Conservation (phyloP, 1,140 invertebrate species). For the Zelostemma sp. region DNA sequence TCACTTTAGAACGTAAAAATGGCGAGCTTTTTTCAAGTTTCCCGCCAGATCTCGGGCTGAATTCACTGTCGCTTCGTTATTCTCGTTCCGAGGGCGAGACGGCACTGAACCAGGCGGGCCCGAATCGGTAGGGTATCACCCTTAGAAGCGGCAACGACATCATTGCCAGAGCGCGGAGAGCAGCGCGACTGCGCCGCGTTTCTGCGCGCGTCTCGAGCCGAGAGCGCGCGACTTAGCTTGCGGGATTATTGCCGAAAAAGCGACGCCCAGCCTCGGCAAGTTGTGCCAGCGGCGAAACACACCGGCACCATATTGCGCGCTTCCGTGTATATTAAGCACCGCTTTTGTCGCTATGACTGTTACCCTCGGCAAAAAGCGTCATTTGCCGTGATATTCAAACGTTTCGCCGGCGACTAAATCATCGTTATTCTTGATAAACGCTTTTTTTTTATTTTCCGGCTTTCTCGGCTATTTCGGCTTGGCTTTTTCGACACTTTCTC, state of each 20-base stretch:
- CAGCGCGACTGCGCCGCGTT: constrained; percentile 32
- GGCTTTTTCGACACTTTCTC: too few relatives aligned
- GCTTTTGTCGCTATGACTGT: constrained; percentile 11
- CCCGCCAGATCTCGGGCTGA: background rate
- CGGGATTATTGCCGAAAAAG: constrained; percentile 48
- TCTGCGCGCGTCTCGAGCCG: constrained; percentile 33
- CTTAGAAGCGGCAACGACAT: constrained; percentile 14
- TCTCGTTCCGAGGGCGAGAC: constrained; percentile 37
- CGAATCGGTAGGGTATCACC: constrained; percentile 37
- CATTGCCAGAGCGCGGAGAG: background rate
- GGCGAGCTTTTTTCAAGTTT: background rate
- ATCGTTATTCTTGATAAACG: too few relatives aligned
- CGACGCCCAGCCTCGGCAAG: constrained; percentile 46
- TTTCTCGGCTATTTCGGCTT: too few relatives aligned
- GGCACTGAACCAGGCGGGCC: constrained; percentile 38
- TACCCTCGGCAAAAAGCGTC: background rate
- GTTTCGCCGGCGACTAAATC: too few relatives aligned
- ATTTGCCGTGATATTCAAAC: background rate
- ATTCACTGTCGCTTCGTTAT: background rate
- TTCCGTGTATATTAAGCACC: constrained; percentile 31
- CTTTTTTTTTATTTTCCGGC: too few relatives aligned
- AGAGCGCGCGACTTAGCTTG: constrained; percentile 39
- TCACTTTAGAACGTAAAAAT: too few relatives aligned
- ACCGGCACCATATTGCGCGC: constrained; percentile 36
- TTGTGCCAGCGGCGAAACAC: constrained; percentile 36